Conservation (phyloP, 2,888 invertebrate genomes). For the Isotomurus palustris region DNA sequence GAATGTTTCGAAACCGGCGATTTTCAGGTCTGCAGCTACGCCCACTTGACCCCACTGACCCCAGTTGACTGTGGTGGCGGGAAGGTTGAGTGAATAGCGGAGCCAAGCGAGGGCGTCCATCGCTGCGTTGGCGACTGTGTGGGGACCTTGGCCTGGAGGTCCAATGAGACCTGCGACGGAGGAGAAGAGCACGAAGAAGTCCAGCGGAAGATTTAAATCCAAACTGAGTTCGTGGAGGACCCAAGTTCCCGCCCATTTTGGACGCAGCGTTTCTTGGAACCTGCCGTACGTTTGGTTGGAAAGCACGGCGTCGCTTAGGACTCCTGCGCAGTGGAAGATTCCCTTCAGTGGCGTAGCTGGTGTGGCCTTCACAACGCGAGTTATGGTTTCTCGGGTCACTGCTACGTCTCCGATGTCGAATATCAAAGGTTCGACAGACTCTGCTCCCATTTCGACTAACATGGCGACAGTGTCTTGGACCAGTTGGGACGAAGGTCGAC, state of each 20-base stretch:
- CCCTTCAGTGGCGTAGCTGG: constrained; percentile 21
- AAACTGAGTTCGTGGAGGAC: constrained; percentile 27
- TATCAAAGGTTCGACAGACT: no score
- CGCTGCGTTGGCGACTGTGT: constrained; percentile 27
- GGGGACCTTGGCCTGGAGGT: constrained; percentile 20
- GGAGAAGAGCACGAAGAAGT: constrained; percentile 29
- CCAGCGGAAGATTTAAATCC: constrained; percentile 15
- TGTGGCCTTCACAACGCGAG: constrained; percentile 8
- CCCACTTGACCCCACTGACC: constrained; percentile 31
- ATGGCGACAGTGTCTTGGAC: constrained; percentile 23
- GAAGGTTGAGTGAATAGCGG: constrained; percentile 17
- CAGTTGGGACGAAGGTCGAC: constrained; percentile 19
- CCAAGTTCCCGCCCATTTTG: constrained; percentile 29
- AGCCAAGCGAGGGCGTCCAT: constrained; percentile 27
- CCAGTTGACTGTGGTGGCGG: constrained; percentile 28
- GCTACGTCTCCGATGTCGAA: constrained; percentile 21
- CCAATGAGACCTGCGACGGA: constrained; percentile 25
- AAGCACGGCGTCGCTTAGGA: constrained; percentile 20
- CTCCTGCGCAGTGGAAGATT: constrained; percentile 28
- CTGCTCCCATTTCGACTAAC: constrained; percentile 13
- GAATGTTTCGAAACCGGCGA: constrained; percentile 17
- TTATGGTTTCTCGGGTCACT: constrained; percentile 19
- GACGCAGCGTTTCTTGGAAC: constrained; percentile 19
- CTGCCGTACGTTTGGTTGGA: constrained; percentile 25
- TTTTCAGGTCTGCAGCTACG: constrained; percentile 16